Conservation (phyloP, 2,113 vertebrate genomes). For the Chitala chitala region DNA sequence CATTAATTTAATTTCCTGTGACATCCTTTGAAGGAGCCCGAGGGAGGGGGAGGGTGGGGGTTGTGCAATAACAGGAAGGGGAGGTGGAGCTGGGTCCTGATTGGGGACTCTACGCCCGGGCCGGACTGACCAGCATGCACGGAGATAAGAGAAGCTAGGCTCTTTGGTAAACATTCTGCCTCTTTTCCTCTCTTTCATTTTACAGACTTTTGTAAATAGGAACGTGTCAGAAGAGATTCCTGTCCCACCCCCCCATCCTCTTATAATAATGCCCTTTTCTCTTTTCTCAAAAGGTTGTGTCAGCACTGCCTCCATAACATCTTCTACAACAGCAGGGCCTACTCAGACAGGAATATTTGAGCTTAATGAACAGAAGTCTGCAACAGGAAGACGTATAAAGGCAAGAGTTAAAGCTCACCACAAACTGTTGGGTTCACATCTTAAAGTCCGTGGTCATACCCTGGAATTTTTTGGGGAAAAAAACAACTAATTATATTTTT, state of each 20-base stretch:
- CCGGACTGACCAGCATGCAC: constrained; percentile 20
- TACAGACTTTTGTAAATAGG: constrained; percentile 34
- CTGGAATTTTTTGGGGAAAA: no score
- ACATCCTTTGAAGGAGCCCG: constrained; percentile 53
- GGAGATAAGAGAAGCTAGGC: constrained; percentile 45
- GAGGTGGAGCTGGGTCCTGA: constrained; percentile 56
- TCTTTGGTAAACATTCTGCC: neutral
- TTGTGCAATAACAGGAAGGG: constrained; percentile 66
- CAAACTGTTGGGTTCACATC: no score
- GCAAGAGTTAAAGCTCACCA: no score
- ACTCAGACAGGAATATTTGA: no score
- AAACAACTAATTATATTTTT: no score
- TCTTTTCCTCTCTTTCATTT: constrained; percentile 52
- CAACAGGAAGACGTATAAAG: no score
- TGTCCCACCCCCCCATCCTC: constrained; percentile 17
- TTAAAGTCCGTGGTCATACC: no score
- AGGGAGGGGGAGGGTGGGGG: constrained; percentile 49
- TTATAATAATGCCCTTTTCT: constrained; percentile 19
- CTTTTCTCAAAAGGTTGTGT: constrained; percentile 27
- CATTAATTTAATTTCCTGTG: constrained; percentile 58
- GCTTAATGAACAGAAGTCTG: no score
- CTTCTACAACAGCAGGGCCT: no score
- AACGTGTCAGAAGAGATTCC: constrained; percentile 32
- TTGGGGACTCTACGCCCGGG: constrained; percentile 54
- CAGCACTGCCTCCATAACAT: constrained; percentile 11